Evolutionary conservation across 1,140 invertebrate genomes (phyloP).

Genomic region (Dinothrombium tinctorium): DNA sequence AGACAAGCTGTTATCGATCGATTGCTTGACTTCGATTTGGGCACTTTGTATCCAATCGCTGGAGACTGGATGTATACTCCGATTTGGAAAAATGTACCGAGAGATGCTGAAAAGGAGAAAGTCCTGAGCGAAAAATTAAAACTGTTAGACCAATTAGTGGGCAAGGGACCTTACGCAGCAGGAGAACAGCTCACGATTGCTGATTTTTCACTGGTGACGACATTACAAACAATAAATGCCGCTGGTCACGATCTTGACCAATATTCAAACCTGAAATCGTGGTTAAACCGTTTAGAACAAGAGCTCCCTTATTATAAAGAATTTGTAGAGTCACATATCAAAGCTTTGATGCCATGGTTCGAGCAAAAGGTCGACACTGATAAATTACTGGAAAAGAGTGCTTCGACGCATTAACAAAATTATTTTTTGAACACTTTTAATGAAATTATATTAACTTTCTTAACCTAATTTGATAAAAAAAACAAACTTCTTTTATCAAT

Average conservation of each 20-base stretch:
- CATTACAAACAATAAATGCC: not conserved
- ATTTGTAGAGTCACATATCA: too few relatives aligned
- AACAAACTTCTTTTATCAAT: too few relatives aligned
- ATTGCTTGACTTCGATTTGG: conserved; percentile 39
- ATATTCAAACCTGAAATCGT: not conserved
- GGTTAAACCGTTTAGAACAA: not conserved
- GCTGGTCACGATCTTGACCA: not conserved
- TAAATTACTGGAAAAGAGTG: too few relatives aligned
- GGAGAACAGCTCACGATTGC: conserved; percentile 38
- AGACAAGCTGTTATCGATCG: conserved; percentile 41
- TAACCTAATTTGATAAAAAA: too few relatives aligned
- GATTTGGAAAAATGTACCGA: not conserved
- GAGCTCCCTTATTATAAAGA: too few relatives aligned
- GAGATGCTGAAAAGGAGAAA: conserved; percentile 1
- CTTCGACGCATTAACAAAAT: too few relatives aligned
- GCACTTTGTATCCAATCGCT: conserved; percentile 15
- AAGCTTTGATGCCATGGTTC: too few relatives aligned
- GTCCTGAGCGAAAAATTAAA: conserved; percentile 20
- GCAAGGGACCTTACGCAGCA: conserved; percentile 19
- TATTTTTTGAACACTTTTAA: too few relatives aligned
- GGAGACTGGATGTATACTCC: not conserved
- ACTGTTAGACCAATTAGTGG: conserved; percentile 21
- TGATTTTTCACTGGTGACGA: conserved; percentile 19
- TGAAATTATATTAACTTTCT: too few relatives aligned
- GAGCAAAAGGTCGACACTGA: too few relatives aligned